Percentiles rank a stretch among this genome's conserved stretches.
Conservation (phyloP, 2,888 invertebrate species). For the Diadegma fenestrale region DNA sequence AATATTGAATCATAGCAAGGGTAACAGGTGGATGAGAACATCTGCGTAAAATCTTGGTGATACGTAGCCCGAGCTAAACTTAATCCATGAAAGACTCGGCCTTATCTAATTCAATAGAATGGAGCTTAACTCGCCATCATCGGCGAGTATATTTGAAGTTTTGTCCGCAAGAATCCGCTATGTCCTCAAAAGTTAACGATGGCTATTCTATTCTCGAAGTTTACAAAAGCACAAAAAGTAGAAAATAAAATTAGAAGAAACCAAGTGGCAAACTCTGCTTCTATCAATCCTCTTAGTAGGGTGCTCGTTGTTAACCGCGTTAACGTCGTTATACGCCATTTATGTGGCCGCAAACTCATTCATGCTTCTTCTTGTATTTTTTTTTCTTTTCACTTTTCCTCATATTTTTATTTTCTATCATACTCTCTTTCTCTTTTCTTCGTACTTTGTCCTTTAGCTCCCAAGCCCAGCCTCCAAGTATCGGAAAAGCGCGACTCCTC, state of each 20-base stretch:
- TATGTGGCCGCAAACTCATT: constrained; percentile 45
- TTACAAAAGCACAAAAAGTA: constrained; percentile 12
- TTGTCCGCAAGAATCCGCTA: neutral
- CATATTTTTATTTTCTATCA: constrained; percentile 12
- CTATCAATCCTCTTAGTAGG: constrained; percentile 51
- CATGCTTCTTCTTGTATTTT: neutral
- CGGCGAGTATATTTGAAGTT: neutral
- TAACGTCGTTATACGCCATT: constrained; percentile 63
- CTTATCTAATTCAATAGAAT: neutral
- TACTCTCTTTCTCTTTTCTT: constrained; percentile 18
- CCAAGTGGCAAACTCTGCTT: constrained; percentile 17
- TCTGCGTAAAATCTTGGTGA: neutral
- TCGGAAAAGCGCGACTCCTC: constrained; percentile 66
- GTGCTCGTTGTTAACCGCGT: constrained; percentile 54
- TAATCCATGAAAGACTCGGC: neutral
- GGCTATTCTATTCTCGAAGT: constrained; percentile 8
- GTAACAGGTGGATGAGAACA: constrained; percentile 7
- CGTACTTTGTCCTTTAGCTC: constrained; percentile 34
- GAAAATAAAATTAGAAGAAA: neutral
- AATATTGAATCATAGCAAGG: neutral
- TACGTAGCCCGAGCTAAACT: constrained; percentile 2
- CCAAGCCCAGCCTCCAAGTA: constrained; percentile 48
- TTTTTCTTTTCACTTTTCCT: neutral
- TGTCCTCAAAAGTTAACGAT: constrained; percentile 20
- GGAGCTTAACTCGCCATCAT: constrained; percentile 5